Base-by-base conservation (phyloP, 30 jellyfish, hydroid and myxozoan genomes). In the Turritopsis dohrnii region DNA sequence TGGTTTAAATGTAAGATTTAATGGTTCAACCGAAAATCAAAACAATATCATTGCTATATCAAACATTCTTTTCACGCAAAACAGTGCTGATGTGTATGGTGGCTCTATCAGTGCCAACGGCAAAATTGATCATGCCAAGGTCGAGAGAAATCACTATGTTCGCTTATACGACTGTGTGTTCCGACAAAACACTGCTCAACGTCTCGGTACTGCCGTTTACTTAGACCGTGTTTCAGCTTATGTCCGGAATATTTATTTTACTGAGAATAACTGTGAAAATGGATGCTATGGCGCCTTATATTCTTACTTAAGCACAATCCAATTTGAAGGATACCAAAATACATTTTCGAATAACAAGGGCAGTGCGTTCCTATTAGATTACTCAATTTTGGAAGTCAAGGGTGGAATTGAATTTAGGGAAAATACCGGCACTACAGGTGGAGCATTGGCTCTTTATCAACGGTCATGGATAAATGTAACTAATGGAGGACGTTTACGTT, bases 211-310 rank as follows among this genome's bases (percentile, higher is more conserved):
- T n/a, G 77, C 77, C 9, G 19, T 69, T 1, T 69, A 69, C 30
- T 69, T 69, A 27, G 77, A 69, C 31, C 77, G 30, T n/a, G 28
- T 27, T 69, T 23, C 77, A n/a, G 77, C 77, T 69, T 7, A 17
- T 69, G 9, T 69, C 30, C 16, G 9, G 30, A 1, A 69, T 69
- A n/a, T 69, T 1, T 9, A 69, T 17, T 69, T 69, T 7, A 0
- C 0, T 23, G 22, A 69, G 0, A 69, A 69, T 27, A 19, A 69
- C 22, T 23, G 28, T 23, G 30, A 0, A n/a, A 27, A 69, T n/a
- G 30, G 31, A 7, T 23, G 4, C 22, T 23, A 7, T 69, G 77
- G 77, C 8, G 16, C 30, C 77, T 69, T 69, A 19, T 69, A 69
- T 69, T 7, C 23, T n/a, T 69, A 69, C 19, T 0, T 23, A 7